A percentile compares a stretch with the other conserved stretches of the same genome.
Evolutionary conservation across 2,113 vertebrate genomes (phyloP).

Genomic region (Hylia prasina): DNA sequence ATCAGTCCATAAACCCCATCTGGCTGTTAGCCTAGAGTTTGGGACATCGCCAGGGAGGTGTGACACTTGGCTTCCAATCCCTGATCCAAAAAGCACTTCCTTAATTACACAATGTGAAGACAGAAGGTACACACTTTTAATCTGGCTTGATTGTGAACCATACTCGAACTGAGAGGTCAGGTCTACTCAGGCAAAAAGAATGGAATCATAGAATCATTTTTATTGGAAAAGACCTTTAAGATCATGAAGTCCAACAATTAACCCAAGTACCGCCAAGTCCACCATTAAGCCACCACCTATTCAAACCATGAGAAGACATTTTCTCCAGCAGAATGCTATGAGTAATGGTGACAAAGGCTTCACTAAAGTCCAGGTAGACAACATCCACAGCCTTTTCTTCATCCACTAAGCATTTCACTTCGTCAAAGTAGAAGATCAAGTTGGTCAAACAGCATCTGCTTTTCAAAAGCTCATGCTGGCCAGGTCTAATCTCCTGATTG

Average conservation of each 20-base stretch:
- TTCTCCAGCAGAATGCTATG: not conserved
- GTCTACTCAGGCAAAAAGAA: not conserved
- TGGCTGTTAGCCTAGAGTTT: not conserved
- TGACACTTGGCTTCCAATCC: not conserved
- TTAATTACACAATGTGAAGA: not conserved
- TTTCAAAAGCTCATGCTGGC: not conserved
- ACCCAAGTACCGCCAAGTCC: not conserved
- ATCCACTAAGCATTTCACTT: no score
- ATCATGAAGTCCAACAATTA: not conserved
- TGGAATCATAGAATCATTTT: not conserved
- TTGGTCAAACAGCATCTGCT: not conserved
- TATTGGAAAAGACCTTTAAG: not conserved
- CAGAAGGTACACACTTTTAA: not conserved
- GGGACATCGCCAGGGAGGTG: not conserved
- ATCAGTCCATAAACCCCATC: fast-evolving
- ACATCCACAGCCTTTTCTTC: not conserved
- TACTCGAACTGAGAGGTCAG: not conserved
- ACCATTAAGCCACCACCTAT: not conserved
- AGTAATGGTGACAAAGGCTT: not conserved
- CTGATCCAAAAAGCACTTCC: not conserved
- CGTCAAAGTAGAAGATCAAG: not conserved
- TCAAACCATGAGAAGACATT: not conserved
- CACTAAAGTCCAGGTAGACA: not conserved
- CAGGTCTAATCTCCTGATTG: not conserved
- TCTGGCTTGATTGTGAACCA: not conserved